Conservation (phyloP, 2,888 invertebrate species). For the Troides oblongomaculatus region DNA sequence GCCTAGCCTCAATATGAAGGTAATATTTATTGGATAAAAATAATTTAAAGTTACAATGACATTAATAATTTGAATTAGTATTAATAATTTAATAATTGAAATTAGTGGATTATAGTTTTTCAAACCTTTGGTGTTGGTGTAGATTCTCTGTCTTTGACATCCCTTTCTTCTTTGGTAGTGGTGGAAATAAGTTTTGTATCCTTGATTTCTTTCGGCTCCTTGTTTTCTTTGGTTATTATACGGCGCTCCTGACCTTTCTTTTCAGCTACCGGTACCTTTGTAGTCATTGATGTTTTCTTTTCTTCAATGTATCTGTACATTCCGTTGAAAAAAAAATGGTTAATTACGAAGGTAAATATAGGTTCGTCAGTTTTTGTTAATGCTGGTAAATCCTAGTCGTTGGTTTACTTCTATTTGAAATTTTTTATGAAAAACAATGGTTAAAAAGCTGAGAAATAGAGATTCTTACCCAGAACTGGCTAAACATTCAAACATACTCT, state of each 20-base stretch:
- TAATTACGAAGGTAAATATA: too few species aligned
- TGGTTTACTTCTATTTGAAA: too few species aligned
- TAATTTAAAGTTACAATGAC: not conserved
- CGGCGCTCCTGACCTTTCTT: slow-evolving; percentile 55
- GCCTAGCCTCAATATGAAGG: too few species aligned
- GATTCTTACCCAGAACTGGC: too few species aligned
- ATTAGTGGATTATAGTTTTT: not conserved
- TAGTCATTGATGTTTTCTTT: slow-evolving; percentile 44
- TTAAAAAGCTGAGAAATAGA: too few species aligned
- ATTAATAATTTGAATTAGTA: not conserved
- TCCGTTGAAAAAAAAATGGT: too few species aligned
- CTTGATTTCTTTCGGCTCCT: slow-evolving; percentile 63
- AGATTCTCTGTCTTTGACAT: slow-evolving; percentile 36
- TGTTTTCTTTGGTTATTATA: slow-evolving; percentile 60
- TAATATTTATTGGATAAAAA: not conserved
- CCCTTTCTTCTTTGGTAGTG: slow-evolving; percentile 49
- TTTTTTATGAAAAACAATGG: too few species aligned
- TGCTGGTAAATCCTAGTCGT: too few species aligned
- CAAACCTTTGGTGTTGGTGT: slow-evolving; percentile 33
- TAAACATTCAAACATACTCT: too few species aligned
- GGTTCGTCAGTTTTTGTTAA: too few species aligned
- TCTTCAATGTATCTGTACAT: slow-evolving; percentile 50
- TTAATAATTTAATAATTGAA: not conserved
- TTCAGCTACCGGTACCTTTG: slow-evolving; percentile 46
- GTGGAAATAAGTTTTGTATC: slow-evolving; percentile 46